These are phyloP conservation scores for Parochlus steinenii DNA, from an alignment of 2,888 invertebrate genomes.

Conservation along the genomic window DNA sequence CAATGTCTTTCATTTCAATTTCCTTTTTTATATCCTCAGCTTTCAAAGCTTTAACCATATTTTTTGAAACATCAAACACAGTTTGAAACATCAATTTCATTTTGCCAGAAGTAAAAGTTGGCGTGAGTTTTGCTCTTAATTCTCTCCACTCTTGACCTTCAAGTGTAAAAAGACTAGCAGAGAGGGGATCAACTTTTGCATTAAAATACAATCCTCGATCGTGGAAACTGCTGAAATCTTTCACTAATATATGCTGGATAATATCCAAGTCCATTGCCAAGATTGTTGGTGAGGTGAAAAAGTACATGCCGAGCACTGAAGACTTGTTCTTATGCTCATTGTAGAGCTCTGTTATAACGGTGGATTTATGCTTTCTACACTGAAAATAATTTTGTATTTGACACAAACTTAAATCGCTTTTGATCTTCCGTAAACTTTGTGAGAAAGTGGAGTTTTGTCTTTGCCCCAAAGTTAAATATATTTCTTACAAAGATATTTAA, in stretches of 20 bases:
- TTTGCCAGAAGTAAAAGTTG: constrained; percentile 17
- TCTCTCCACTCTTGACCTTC: constrained; percentile 15
- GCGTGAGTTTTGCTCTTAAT: constrained; percentile 14
- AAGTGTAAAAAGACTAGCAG: constrained; percentile 14
- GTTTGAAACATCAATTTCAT: constrained; percentile 20
- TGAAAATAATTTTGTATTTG: too few species aligned
- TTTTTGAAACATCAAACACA: constrained; percentile 18
- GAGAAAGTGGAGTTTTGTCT: too few species aligned
- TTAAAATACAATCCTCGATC: constrained; percentile 16
- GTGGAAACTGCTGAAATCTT: constrained; percentile 14
- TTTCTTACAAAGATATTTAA: too few species aligned
- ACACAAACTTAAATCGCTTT: too few species aligned
- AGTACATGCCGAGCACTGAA: constrained; percentile 13
- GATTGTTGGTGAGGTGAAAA: constrained; percentile 13
- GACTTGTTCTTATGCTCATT: constrained; percentile 12
- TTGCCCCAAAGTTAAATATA: too few species aligned
- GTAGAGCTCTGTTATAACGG: constrained; percentile 11
- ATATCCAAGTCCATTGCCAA: constrained; percentile 14
- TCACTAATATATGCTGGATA: constrained; percentile 13
- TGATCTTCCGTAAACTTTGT: too few species aligned
- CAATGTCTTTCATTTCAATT: constrained; percentile 15
- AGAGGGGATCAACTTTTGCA: constrained; percentile 15
- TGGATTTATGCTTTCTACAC: background rate
- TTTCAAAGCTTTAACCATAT: constrained; percentile 12
- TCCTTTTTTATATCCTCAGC: background rate